A percentile compares a stretch with the other conserved stretches of the same genome.
These are phyloP conservation scores for Sinodicranocentrus sp. DNA, from an alignment of 2,888 invertebrate species.

Conservation along the genomic window DNA sequence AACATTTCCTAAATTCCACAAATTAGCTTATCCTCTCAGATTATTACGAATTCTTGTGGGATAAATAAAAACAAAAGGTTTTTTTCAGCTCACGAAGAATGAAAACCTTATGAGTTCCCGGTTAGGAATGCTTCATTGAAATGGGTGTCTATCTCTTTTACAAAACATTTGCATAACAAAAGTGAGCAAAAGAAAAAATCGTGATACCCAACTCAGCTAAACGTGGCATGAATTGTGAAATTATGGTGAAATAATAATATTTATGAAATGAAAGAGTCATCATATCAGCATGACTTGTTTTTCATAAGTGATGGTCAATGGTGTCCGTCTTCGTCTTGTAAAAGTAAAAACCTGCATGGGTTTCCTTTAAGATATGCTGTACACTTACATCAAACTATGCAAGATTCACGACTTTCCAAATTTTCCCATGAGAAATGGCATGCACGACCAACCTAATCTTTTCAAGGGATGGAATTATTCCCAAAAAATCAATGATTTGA, in stretches of 20 bases:
- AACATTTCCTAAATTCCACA: too few relatives aligned
- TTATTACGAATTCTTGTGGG: too few relatives aligned
- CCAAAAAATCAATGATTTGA: constrained; percentile 36
- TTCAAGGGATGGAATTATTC: background rate
- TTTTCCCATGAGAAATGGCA: constrained; percentile 45
- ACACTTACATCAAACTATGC: too few relatives aligned
- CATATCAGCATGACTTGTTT: constrained; percentile 61
- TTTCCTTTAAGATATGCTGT: too few relatives aligned
- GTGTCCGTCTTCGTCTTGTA: background rate
- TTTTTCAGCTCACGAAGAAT: too few relatives aligned
- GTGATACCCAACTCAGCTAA: constrained; percentile 46
- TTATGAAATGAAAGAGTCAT: constrained; percentile 54
- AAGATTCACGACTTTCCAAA: constrained; percentile 43
- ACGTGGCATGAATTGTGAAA: constrained; percentile 49
- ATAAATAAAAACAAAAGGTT: too few relatives aligned
- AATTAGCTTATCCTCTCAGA: too few relatives aligned
- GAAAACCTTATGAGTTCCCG: too few relatives aligned
- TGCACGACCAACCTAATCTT: background rate
- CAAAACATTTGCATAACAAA: too few relatives aligned
- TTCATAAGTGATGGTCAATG: background rate
- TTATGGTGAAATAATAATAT: constrained; percentile 52
- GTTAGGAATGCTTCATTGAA: too few relatives aligned
- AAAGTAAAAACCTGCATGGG: background rate
- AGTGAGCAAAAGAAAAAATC: too few relatives aligned
- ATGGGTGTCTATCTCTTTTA: too few relatives aligned